Base-by-base conservation (phyloP, 2,113 vertebrate genomes). In the Zeus faber region DNA sequence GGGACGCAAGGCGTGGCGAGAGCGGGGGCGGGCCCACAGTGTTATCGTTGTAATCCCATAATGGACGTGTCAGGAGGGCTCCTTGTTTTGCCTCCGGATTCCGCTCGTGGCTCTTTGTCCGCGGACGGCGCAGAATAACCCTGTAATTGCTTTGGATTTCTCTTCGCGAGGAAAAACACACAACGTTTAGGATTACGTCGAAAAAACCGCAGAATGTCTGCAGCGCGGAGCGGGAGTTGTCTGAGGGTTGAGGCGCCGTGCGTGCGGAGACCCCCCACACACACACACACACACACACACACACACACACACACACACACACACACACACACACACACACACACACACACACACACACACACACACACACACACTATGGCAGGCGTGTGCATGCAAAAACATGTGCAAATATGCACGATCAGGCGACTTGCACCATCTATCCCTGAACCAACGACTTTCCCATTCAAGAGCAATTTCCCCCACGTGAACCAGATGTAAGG, bases 41-140 rank as follows among this genome's bases (percentile, higher is more conserved):
- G 17, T 75, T 71, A 72, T 76, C 59, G 60, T 27, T 56, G 67
- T 84, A 85, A 85, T 82, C 79, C 70, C 52, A 78, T 83, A 85
- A 84, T 75, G 74, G 74, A 79, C 52, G 71, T 45, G 74, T 67
- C 54, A 72, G 71, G 46, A 78, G 54, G 21, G 39, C 60, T 55
- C 21, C 59, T 60, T 37, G 33, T 74, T 46, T 71, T 56, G 31
- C 67, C 61, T 31, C 63, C 46, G 61, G 62, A 81, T 67, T 66
- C 52, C 65, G 57, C 74, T 77, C 54, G 22, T 50, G 62, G 76
- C 53, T 81, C 61, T 73, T 76, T 73, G 70, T 76, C 51, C 39
- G 5, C 11, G 31, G 47, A 53, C 51, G 67, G 55, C 13, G n/a
- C 74, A 68, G 66, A 83, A 70, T 77, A 47, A 75, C 18, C 60